Conservation (phyloP, 2,797 vertebrate genomes). For the Micromesistius poutassou region DNA sequence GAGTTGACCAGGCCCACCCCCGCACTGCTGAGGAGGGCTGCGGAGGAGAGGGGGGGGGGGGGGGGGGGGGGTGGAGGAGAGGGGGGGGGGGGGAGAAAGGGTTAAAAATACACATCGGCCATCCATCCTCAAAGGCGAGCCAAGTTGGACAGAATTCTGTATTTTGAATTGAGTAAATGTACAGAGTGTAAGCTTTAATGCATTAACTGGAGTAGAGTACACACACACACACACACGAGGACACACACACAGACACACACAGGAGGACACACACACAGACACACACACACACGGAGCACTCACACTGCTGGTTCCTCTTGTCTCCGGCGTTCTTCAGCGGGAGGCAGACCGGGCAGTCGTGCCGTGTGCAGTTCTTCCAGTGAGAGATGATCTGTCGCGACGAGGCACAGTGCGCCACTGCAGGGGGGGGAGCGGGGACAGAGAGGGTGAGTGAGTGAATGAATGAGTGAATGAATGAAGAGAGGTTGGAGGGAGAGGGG, state of each 20-base stretch:
- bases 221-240: too few species aligned
- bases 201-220: too few species aligned
- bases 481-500: too few species aligned
- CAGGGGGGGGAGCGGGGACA: slow-evolving; percentile 1
- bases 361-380: slow-evolving; percentile 98
- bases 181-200: too few species aligned
- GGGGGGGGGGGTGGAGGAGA: not conserved
- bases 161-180: too few species aligned
- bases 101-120: not conserved
- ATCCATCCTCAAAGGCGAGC: not conserved
- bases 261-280: slow-evolving; percentile 73
- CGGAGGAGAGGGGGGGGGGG: slow-evolving; percentile 4
- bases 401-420: slow-evolving; percentile 84
- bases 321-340: slow-evolving; percentile 97
- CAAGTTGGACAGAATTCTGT: too few species aligned
- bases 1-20: slow-evolving; percentile 83
- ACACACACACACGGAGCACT: slow-evolving; percentile 51
- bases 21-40: slow-evolving; percentile 87
- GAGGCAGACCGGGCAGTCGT: slow-evolving; percentile 96
- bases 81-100: not conserved
- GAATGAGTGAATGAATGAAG: not conserved
- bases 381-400: slow-evolving; percentile 99
- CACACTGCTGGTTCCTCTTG: slow-evolving; percentile 96
- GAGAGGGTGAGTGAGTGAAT: slow-evolving; percentile 9
- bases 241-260: not conserved